These are phyloP conservation scores for Probaryconus sp. DNA, from an alignment of 1,140 invertebrate genomes.

Conservation along the genomic window DNA sequence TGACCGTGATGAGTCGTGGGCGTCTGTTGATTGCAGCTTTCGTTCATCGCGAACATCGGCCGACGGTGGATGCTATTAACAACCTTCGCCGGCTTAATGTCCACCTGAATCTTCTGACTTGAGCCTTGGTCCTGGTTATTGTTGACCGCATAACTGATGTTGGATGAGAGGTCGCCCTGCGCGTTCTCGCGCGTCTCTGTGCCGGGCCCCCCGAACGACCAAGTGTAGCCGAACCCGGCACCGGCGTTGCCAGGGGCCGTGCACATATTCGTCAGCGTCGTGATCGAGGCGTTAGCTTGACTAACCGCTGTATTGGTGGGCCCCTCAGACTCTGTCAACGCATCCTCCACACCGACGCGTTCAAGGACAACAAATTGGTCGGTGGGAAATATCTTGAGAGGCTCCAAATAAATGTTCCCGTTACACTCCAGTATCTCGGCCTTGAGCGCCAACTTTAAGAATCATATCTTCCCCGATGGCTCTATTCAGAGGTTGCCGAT, in stretches of 20 bases:
- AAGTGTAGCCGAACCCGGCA: slow-evolving; percentile 76
- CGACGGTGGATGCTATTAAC: slow-evolving; percentile 69
- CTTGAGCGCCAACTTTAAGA: slow-evolving; percentile 41
- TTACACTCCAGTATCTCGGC: slow-evolving; percentile 77
- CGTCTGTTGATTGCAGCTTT: slow-evolving; percentile 74
- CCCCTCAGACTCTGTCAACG: slow-evolving; percentile 72
- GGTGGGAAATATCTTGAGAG: slow-evolving; percentile 77
- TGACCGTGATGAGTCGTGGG: slow-evolving; percentile 74
- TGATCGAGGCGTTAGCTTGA: slow-evolving; percentile 70
- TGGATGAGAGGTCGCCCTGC: slow-evolving; percentile 72
- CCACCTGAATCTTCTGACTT: slow-evolving; percentile 76
- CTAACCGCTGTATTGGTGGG: slow-evolving; percentile 64
- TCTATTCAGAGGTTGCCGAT: slow-evolving; percentile 2
- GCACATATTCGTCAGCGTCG: slow-evolving; percentile 75
- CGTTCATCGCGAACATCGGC: slow-evolving; percentile 76
- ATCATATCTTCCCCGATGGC: slow-evolving; percentile 66
- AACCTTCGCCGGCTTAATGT: slow-evolving; percentile 73
- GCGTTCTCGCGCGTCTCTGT: slow-evolving; percentile 71
- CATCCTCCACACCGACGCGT: slow-evolving; percentile 73
- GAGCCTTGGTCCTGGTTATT: slow-evolving; percentile 77
- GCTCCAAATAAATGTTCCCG: slow-evolving; percentile 75
- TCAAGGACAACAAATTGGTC: slow-evolving; percentile 77
- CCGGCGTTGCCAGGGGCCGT: slow-evolving; percentile 76
- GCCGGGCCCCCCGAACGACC: slow-evolving; percentile 75
- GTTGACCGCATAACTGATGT: slow-evolving; percentile 75